Evolutionary conservation across 2,888 invertebrate genomes (phyloP).

Genomic region (Malthinus flaveolus): DNA sequence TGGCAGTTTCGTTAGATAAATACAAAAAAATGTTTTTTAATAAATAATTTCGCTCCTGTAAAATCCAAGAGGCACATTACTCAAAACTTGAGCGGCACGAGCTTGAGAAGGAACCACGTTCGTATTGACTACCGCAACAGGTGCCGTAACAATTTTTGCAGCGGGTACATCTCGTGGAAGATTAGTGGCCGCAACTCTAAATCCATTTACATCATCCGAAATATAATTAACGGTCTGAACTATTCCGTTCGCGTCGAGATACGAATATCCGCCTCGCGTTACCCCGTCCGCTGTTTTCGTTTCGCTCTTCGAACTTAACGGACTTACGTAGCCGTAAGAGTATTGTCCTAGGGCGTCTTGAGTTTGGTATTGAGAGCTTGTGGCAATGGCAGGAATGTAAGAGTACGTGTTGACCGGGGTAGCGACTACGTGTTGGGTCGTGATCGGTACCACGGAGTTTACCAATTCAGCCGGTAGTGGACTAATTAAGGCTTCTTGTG

Average conservation of each 20-base stretch:
- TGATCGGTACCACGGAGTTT: conserved; percentile 40
- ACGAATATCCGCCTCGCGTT: conserved; percentile 69
- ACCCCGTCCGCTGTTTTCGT: conserved; percentile 64
- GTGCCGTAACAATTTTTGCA: conserved; percentile 14
- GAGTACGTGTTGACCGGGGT: conserved; percentile 2
- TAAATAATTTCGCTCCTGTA: conserved; percentile 3
- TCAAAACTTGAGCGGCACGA: neutral
- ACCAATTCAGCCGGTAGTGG: conserved; percentile 38
- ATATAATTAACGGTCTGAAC: conserved; percentile 67
- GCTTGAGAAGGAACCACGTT: neutral
- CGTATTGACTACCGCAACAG: conserved; percentile 12
- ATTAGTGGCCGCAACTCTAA: conserved; percentile 68
- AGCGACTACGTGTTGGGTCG: conserved; percentile 20
- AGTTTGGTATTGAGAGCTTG: conserved; percentile 57
- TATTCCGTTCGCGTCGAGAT: conserved; percentile 68
- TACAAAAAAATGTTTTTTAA: neutral
- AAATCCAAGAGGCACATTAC: neutral
- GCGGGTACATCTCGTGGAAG: conserved; percentile 55
- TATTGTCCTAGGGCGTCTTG: conserved; percentile 60
- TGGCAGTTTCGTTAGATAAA: neutral
- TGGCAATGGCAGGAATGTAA: conserved; percentile 9
- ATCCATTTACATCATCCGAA: conserved; percentile 65
- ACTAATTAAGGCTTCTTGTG: conserved; percentile 33
- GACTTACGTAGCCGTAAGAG: conserved; percentile 66
- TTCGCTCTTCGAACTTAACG: conserved; percentile 68